Percentiles rank a stretch among this genome's conserved stretches.
Conservation (phyloP, 1,140 invertebrate genomes). For the Papilio glaucus region DNA sequence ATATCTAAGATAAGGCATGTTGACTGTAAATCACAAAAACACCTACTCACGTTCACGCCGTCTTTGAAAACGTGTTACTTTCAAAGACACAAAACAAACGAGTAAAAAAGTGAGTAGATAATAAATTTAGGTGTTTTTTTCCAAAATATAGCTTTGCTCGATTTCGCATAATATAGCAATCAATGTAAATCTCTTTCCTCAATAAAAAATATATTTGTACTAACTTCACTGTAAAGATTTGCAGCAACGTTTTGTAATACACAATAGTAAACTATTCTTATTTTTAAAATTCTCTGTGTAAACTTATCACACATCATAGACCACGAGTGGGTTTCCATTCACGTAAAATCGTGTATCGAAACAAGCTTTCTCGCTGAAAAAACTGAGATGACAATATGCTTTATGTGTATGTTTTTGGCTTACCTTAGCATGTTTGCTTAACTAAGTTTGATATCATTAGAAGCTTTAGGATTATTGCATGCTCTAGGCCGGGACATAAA, state of each 20-base stretch:
- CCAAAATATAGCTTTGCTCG: not conserved
- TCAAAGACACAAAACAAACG: not conserved
- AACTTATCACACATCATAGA: too few relatives aligned
- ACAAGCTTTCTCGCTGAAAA: too few relatives aligned
- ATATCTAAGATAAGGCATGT: not conserved
- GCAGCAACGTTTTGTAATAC: not conserved
- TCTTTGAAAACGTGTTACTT: not conserved
- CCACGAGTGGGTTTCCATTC: too few relatives aligned
- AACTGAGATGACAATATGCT: too few relatives aligned
- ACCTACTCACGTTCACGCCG: not conserved
- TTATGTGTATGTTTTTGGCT: too few relatives aligned
- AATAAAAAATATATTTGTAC: constrained; percentile 15
- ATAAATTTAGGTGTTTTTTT: not conserved
- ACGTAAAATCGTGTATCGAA: too few relatives aligned
- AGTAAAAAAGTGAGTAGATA: not conserved
- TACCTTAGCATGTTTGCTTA: too few relatives aligned
- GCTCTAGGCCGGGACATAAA: too few relatives aligned
- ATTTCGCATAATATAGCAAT: constrained; percentile 1
- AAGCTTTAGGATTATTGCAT: too few relatives aligned
- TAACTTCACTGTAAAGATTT: not conserved
- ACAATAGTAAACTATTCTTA: not conserved
- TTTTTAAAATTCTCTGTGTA: not conserved
- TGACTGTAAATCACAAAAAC: not conserved
- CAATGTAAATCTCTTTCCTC: constrained; percentile 4
- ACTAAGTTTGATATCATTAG: too few relatives aligned